Evolutionary conservation across 2,888 invertebrate genomes (phyloP), one percentile per base, ranked within the genome.

Genomic region (Tiliacea aurago): DNA sequence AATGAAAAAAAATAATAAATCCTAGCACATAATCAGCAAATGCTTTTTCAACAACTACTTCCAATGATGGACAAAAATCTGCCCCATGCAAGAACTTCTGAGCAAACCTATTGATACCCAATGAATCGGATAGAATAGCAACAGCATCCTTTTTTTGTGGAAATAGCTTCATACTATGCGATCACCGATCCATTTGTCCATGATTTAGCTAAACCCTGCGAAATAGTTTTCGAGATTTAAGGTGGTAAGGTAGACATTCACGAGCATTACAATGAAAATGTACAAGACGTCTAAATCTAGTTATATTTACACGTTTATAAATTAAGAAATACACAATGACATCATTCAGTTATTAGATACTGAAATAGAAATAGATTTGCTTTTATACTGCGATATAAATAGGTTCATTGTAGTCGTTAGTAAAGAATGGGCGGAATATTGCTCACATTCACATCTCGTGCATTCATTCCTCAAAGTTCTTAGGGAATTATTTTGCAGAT

Each of bases 291-390:
- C 45, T 37, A 67, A 68, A 73, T 37, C 15, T 65, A 28, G 13
- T 49, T n/a, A 62, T 68, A 66, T 80, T 79, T 63, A 76, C 56
- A 70, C 49, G 76, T 55, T 28, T 70, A 70, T 62, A 76, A 72
- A 75, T 71, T 55, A 71, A 83, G 77, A 83, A 70, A 78, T 76
- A 65, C 75, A 75, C 65, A 76, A 75, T 84, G 81, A 73, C 74
- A 81, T 69, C 84, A 81, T 73, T 71, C 63, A 73, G 37, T 74
- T 84, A 84, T 64, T 37, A 70, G 62, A 72, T 43, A 51, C 53
- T 51, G 47, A 62, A 76, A 78, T 73, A 67, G 49, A 80, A 84
- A 85, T 84, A 86, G 86, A 75, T 70, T 62, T 51, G 69, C 73
- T 75, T 76, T 76, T 76, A 84, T 80, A 68, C 64, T 66, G 13